Evolutionary conservation across 2,888 invertebrate species (phyloP), one percentile per base, ranked within the genome.

Genomic region (Scotopteryx bipunctaria): DNA sequence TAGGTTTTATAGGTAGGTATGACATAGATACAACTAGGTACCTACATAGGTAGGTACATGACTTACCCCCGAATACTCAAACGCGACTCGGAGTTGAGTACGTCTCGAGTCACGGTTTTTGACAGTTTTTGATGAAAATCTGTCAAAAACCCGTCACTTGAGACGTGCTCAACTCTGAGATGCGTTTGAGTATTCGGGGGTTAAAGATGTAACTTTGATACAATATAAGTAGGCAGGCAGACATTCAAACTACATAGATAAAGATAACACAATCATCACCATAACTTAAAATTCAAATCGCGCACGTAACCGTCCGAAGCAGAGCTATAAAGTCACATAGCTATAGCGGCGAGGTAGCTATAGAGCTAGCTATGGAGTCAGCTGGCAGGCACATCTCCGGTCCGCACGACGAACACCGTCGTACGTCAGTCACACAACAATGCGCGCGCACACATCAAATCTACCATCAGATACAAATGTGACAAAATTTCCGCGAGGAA

Each of bases 401-500:
- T 43, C 51, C 54, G 47, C 45, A 42, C 56, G 54, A 55, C 57
- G 52, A 37, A 27, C n/a, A 37, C 56, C 52, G 54, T 55, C 58
- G 59, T 41, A n/a, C 47, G 47, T 44, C 53, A 53, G 53, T 56
- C 54, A 57, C 63, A 60, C 62, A 55, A 52, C 66, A 70, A 54
- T 75, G 81, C 83, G 79, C 78, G 82, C 85, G 83, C 86, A 82
- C 67, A 67, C 71, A 71, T 67, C 61, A 69, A 69, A 72, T 48
- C 35, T 40, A 54, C 44, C 29, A 54, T 48, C 47, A 40, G 78
- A 74, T 69, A 44, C 79, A 68, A 73, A 73, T 76, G 70, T 67
- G 66, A 72, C 73, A 66, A 83, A 78, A 81, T 84, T 85, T 85
- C 79, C 86, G 75, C 80, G 71, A 71, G 84, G 79, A 88, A 90